These are phyloP conservation scores for Plebejus argus DNA, from an alignment of 2,888 invertebrate species.

Conservation along the genomic window DNA sequence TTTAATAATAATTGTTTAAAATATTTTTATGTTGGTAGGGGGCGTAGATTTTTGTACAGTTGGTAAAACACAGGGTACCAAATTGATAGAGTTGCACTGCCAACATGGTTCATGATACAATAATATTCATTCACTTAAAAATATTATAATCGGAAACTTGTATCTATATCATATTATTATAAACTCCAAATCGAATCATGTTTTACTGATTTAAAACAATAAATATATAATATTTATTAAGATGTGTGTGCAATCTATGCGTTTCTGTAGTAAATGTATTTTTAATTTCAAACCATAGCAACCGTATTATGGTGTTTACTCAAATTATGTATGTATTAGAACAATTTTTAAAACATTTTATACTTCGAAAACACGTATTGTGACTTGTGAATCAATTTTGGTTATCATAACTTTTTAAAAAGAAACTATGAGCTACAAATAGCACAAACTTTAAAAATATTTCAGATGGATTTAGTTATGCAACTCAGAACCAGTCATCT, in stretches of 20 bases:
- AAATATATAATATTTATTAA: constrained; percentile 12
- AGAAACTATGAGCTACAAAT: neutral
- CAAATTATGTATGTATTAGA: neutral
- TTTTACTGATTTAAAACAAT: neutral
- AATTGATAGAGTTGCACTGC: constrained; percentile 37
- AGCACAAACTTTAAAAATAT: neutral
- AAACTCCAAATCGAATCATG: neutral
- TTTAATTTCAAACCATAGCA: constrained; percentile 12
- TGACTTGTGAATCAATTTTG: neutral
- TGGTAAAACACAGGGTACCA: constrained; percentile 58
- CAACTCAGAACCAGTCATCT: neutral
- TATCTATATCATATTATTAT: neutral
- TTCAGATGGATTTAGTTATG: constrained; percentile 3
- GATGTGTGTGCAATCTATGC: constrained; percentile 13
- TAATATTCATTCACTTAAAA: constrained; percentile 18
- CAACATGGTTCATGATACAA: constrained; percentile 33
- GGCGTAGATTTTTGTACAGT: constrained; percentile 58
- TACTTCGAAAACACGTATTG: neutral
- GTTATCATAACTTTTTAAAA: neutral
- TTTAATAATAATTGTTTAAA: constrained; percentile 25
- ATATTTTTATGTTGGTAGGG: constrained; percentile 48
- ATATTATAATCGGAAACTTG: constrained; percentile 12
- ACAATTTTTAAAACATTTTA: neutral
- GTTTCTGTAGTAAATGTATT: constrained; percentile 19
- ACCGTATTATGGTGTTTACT: neutral